Evolutionary conservation across 1,140 invertebrate genomes (phyloP).

Genomic region (Goniozus legneri): DNA sequence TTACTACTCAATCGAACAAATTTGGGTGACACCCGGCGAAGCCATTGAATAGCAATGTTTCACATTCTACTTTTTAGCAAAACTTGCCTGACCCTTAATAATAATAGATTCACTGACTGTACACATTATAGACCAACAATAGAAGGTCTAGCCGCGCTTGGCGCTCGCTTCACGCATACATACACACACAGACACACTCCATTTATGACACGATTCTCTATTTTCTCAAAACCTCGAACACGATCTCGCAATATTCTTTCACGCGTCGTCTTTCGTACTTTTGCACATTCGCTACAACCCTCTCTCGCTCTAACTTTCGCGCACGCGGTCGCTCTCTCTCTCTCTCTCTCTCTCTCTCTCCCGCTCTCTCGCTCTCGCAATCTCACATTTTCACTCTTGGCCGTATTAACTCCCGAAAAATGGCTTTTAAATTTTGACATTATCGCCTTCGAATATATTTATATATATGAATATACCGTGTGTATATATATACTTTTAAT

Average conservation of each 20-base stretch:
- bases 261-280: too few relatives aligned
- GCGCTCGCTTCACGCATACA: slow-evolving; percentile 41
- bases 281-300: too few relatives aligned
- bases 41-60: slow-evolving; percentile 22
- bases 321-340: slow-evolving; percentile 7
- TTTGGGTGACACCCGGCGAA: slow-evolving; percentile 27
- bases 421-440: too few relatives aligned
- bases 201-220: not conserved
- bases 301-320: slow-evolving; percentile 5
- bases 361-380: slow-evolving; percentile 16
- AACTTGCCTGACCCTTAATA: slow-evolving; percentile 53
- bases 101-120: slow-evolving; percentile 57
- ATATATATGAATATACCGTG: too few relatives aligned
- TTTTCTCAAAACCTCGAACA: not conserved
- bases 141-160: slow-evolving; percentile 48
- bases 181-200: slow-evolving; percentile 34
- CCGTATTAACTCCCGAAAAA: too few relatives aligned
- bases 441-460: too few relatives aligned
- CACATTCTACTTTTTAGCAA: slow-evolving; percentile 24
- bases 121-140: slow-evolving; percentile 57
- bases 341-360: slow-evolving; percentile 8
- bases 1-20: slow-evolving; percentile 25
- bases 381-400: slow-evolving; percentile 2
- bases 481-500: too few relatives aligned
- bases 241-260: slow-evolving; percentile 8